Conservation (phyloP, 2,888 invertebrate species). For the Nematopogon swammerdamellus region DNA sequence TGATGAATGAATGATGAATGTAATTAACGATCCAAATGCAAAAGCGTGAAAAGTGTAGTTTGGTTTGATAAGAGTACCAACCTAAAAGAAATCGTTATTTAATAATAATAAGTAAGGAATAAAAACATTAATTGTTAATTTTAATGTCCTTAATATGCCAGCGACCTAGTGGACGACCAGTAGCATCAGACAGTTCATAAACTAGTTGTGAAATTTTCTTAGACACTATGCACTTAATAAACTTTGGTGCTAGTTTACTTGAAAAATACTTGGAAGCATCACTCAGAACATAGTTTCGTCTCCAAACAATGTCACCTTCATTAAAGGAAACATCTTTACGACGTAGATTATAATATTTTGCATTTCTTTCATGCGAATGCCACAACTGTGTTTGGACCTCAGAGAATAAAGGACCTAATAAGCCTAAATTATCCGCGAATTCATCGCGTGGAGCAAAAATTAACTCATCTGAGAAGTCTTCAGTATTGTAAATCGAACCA, state of each 20-base stretch:
- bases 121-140: no score
- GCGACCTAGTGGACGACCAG: no score
- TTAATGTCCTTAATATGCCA: no score
- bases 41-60: no score
- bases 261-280: background rate
- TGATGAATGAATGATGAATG: no score
- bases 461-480: constrained; percentile 4
- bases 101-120: no score
- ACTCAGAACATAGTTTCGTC: no score
- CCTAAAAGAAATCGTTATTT: no score
- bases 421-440: constrained; percentile 11
- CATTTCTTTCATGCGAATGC: constrained; percentile 10
- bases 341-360: constrained; percentile 10
- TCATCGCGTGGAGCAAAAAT: constrained; percentile 11
- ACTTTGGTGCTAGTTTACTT: constrained; percentile 5
- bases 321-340: constrained; percentile 10
- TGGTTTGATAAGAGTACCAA: no score
- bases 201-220: constrained; percentile 2
- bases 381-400: constrained; percentile 8
- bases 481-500: constrained; percentile 9
- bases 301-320: constrained; percentile 8
- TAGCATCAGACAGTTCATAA: constrained; percentile 1
- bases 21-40: no score
- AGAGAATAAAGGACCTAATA: constrained; percentile 9
- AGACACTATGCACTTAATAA: background rate